Conservation (phyloP, 2,113 vertebrate species). For the Candoia aspera region DNA sequence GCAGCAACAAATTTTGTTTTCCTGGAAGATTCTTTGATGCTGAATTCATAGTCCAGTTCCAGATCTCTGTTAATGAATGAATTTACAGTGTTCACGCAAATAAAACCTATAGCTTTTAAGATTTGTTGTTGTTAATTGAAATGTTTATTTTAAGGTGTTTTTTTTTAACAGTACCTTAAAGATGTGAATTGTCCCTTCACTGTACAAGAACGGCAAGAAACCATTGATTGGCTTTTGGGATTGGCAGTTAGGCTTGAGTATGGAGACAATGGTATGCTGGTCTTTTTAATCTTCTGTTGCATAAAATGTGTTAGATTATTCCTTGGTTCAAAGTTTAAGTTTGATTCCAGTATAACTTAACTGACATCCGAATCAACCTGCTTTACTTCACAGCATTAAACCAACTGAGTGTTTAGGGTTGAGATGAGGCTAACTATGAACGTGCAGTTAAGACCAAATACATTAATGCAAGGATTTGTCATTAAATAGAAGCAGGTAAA, state of each 20-base stretch:
- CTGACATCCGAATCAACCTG: background rate
- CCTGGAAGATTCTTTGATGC: background rate
- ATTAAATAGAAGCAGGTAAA: background rate
- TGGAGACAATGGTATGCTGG: constrained; percentile 88
- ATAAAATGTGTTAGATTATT: background rate
- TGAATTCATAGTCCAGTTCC: background rate
- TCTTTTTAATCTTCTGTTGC: background rate
- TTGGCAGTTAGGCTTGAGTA: constrained; percentile 95
- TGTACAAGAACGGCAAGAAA: constrained; percentile 83
- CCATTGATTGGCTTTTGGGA: constrained; percentile 95
- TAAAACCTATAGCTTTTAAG: background rate
- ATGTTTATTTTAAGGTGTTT: background rate
- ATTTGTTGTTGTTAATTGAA: background rate
- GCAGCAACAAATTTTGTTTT: background rate
- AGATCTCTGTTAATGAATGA: background rate
- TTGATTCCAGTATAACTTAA: background rate
- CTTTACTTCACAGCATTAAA: background rate
- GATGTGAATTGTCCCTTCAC: constrained; percentile 94
- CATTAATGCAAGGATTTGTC: background rate
- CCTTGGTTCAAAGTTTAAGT: fast-evolving
- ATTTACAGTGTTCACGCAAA: background rate
- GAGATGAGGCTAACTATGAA: background rate
- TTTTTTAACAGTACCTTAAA: constrained; percentile 82
- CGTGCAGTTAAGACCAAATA: background rate
- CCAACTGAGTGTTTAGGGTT: background rate